Evolutionary conservation across 2,797 vertebrate species (phyloP).

Genomic region (Gymnocypris eckloni): DNA sequence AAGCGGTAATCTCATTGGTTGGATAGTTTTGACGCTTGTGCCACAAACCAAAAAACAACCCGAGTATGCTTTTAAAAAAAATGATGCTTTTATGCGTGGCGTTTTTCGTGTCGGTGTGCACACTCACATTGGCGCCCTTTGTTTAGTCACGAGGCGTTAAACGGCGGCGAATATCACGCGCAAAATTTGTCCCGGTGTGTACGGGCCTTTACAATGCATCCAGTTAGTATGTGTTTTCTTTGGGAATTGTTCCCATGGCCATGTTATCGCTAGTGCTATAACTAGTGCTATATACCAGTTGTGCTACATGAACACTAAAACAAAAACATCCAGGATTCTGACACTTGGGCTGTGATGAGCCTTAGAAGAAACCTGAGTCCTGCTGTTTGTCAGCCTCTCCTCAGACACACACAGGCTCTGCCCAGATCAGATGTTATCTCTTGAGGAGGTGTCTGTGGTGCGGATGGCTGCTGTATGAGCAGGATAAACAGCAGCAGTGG

Average conservation of each 20-base stretch:
- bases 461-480: conserved; percentile 74
- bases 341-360: conserved; percentile 65
- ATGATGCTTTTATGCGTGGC: too few species aligned
- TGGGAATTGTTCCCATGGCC: neutral
- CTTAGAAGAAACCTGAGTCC: conserved; percentile 67
- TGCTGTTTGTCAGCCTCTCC: conserved; percentile 75
- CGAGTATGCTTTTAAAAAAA: too few species aligned
- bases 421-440: conserved; percentile 79
- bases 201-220: neutral
- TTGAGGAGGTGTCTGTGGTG: conserved; percentile 73
- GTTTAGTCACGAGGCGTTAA: too few species aligned
- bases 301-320: neutral
- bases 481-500: conserved; percentile 78
- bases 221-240: neutral
- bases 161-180: too few species aligned
- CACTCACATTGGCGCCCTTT: too few species aligned
- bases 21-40: too few species aligned
- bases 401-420: conserved; percentile 36
- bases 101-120: too few species aligned
- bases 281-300: neutral
- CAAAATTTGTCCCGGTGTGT: too few species aligned
- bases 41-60: fast-evolving
- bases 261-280: neutral
- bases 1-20: too few species aligned
- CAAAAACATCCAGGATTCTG: conserved; percentile 39